Evolutionary conservation across 2,888 invertebrate genomes (phyloP), one percentile per base, ranked within the genome.

Genomic region (Thumatha senex): DNA sequence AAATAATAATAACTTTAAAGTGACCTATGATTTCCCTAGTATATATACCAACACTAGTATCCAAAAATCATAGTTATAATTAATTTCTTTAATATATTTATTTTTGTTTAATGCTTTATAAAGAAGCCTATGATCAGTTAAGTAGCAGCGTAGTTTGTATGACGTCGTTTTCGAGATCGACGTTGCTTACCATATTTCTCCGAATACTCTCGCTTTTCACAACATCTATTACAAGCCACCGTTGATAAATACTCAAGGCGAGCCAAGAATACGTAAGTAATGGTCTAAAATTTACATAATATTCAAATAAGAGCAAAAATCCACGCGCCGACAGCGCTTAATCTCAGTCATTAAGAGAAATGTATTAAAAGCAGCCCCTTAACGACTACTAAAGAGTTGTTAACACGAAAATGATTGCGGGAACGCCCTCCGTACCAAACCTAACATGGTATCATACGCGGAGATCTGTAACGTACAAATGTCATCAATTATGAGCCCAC

Each of bases 401-500:
- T 89, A 90, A 88, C 83, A 56, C 74, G 84, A 83, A 84, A 87
- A 89, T 88, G 77, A 88, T 86, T 82, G 71, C 62, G 54, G n/a
- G 58, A 60, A 69, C 76, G 71, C 79, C 79, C n/a, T n/a, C 67
- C 30, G n/a, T 14, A 45, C 36, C 14, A 13, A 46, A 56, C 48
- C 58, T 65, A 46, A 42, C 40, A 51, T 33, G 14, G 11, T 73
- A 76, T 76, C 74, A 58, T 45, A 38, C 49, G 46, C 46, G 44
- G 54, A 66, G 58, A 78, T 75, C 78, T 72, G 68, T 61, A 70
- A 66, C 67, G 72, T 80, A 76, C 84, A 86, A 82, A 82, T 81
- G 83, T 86, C 86, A 87, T 89, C 85, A 89, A 89, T 89, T 86
- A 88, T 75, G 77, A 79, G 68, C 77, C 73, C 80, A 81, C 84